These are phyloP conservation scores for Stomatorhinus walkeri DNA, from an alignment of 2,797 vertebrate genomes.

Conservation along the genomic window DNA sequence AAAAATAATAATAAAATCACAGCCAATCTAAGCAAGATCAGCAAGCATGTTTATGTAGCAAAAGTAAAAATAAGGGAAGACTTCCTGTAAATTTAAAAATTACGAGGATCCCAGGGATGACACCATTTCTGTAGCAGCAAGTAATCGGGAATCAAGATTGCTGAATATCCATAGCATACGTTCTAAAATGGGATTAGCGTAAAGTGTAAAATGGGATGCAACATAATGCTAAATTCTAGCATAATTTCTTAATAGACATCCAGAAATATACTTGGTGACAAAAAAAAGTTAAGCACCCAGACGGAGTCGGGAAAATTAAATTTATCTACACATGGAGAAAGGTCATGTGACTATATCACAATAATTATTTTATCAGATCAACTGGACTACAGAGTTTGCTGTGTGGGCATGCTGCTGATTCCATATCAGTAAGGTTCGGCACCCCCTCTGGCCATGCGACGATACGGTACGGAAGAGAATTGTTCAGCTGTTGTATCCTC, in stretches of 20 bases:
- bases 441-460: background rate
- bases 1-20: conserved; percentile 19
- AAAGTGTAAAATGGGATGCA: background rate
- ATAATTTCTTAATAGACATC: background rate
- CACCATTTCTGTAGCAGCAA: background rate
- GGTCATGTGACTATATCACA: background rate
- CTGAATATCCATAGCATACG: background rate
- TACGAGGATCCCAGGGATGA: background rate
- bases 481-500: background rate
- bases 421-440: background rate
- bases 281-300: background rate
- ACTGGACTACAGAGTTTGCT: background rate
- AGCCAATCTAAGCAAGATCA: background rate
- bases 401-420: background rate
- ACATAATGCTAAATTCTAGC: background rate
- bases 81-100: background rate
- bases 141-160: background rate
- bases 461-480: background rate
- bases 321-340: background rate
- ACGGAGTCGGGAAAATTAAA: background rate
- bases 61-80: background rate
- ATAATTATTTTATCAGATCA: no score
- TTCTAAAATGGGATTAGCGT: background rate
- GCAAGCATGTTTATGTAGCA: background rate
- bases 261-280: background rate